Percentiles rank a stretch among this genome's conserved stretches.
phyloP scores from a whole-genome alignment of 1,140 invertebrate genomes.

The Latrodectus geometricus region DNA sequence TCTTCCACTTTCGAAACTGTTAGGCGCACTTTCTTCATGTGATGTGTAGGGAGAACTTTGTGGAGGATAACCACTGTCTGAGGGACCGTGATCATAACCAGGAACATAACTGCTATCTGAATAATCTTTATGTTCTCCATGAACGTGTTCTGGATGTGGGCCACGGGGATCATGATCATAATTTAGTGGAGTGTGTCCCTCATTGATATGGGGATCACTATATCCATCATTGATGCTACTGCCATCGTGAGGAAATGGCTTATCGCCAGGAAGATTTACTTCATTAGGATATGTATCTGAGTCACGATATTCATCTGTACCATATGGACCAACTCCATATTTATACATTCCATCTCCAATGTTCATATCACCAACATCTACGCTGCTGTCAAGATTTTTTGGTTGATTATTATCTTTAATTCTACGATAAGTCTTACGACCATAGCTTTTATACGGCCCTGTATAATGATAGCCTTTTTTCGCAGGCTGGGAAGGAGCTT shows the following conservation, averaged over 20 bases:
- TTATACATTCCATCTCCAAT: constrained; percentile 32
- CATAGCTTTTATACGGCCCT: constrained; percentile 36
- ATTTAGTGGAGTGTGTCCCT: not conserved
- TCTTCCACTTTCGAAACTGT: not conserved
- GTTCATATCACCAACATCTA: not conserved
- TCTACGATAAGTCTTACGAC: constrained; percentile 39
- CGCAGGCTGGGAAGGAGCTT: not conserved
- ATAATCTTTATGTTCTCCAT: not conserved
- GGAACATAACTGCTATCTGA: not conserved
- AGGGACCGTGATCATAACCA: not conserved
- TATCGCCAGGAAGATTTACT: constrained; percentile 12
- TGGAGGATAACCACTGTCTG: not conserved
- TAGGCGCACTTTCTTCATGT: not conserved
- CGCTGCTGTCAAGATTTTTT: not conserved
- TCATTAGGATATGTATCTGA: constrained; percentile 28
- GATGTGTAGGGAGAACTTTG: not conserved
- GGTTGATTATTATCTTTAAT: not conserved
- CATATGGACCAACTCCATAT: constrained; percentile 36
- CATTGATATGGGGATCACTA: not conserved
- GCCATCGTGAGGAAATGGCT: not conserved
- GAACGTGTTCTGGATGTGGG: not conserved
- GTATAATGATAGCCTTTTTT: constrained; percentile 53
- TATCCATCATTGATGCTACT: not conserved
- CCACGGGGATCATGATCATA: not conserved
- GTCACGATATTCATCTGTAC: constrained; percentile 36